Evolutionary conservation across 2,888 invertebrate genomes (phyloP), one percentile per base, ranked within the genome.

Genomic region (Hirudinaria manillensis): DNA sequence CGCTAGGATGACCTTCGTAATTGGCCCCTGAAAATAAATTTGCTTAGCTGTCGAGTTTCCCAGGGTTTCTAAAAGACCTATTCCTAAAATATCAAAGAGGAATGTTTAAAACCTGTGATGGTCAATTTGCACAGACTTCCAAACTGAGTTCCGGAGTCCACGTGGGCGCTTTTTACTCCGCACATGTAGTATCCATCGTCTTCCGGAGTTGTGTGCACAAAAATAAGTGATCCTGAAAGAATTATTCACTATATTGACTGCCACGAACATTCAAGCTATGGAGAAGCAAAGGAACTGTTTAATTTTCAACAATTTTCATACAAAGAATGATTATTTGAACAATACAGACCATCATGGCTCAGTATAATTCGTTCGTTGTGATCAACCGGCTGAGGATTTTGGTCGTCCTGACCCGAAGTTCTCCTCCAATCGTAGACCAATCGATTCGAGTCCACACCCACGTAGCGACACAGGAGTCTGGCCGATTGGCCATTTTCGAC

Each of bases 171-270:
- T 66, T 71, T 53, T 21, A 76, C 75, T 2, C 76, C 76, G 61
- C 77, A 77, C 51, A 56, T 70, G 70, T 77, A 77, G 21, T 68
- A 66, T 10, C 77, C 77, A 36, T 29, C 38, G 34, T 77, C 77
- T 1, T n/a, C 32, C 13, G 29, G 21, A 16, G 55, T 32, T 29
- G 72, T 75, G 45, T 72, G 56, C 70, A 77, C 53, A 45, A 77
- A 77, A 19, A 77, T 45, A 38, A 77, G 68, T 7, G 70, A 70
- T n/a, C 77, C 77, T 77, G 24, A 6, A n/a, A 68, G 45, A 38
- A 67, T 32, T n/a, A 71, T 32, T 27, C 21, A 74, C 32, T 24
- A 3, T 74, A 67, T 32, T 34, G 10, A 34, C 10, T n/a, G 45
- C 34, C 4, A 36, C 21, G 16, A 70, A 6, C 27, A 65, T 16